Evolutionary conservation across 2,797 vertebrate genomes (phyloP), one percentile per base, ranked within the genome.

Genomic region (Acanthurus leucopareius): DNA sequence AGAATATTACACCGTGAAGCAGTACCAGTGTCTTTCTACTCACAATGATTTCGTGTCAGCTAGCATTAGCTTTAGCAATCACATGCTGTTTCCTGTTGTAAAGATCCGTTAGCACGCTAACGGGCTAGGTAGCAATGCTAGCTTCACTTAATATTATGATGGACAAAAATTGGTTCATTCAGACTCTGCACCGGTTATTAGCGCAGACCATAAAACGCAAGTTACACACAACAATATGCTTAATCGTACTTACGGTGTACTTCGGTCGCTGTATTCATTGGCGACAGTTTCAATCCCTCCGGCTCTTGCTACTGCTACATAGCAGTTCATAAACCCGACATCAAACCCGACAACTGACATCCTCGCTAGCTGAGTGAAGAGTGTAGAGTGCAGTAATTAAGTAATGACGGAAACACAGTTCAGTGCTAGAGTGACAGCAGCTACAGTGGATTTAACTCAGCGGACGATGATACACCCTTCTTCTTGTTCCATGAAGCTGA

Each of bases 311-410:
- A 99, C 98, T 3, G 98, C 98, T 86, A 99, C 97, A 84, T 99
- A 99, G 92, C 98, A 99, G 96, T 93, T 98, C 94, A 98, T 92
- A 86, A 96, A 99, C 6, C 98, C 98, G 84, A 99, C 90, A 82
- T 99, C 98, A 92, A 99, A 97, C 47, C 98, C 98, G 79, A 99
- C 96, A 73, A 99, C 97, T 69, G 96, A 97, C 96, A 97, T 97
- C 69, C 89, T 94, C 10, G 58, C 69, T 19, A n/a, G 68, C 69
- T 85, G 69, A 70, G 47, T 25, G 40, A 57, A 61, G 52, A 44
- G 59, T 3, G 53, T 13, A 52, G 25, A 69, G 60, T 10, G 20
- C 72, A 22, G 40, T 20, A 25, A 67, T 32, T 32, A 19, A 32
- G 44, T 66, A 81, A 81, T 77, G 80, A 71, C 76, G 32, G 51